Conservation (phyloP, 2,888 invertebrate genomes). For the Caenorhabditis sp. region DNA sequence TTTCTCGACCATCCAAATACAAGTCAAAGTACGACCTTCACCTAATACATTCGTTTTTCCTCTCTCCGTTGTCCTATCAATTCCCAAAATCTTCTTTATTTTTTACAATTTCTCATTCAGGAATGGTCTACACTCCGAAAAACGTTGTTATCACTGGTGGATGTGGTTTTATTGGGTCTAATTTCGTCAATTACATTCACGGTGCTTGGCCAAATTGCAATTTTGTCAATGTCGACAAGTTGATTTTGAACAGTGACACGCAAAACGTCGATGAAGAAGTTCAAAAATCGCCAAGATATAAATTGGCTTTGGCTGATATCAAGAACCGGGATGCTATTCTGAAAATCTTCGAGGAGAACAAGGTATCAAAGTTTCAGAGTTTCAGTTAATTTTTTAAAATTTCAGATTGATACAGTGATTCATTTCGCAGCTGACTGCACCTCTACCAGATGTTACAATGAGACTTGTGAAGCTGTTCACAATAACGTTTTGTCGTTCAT, state of each 20-base stretch:
- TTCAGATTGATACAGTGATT: constrained; percentile 67
- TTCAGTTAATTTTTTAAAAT: background rate
- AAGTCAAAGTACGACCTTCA: constrained; percentile 22
- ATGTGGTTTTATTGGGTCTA: constrained; percentile 70
- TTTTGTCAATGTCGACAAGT: constrained; percentile 68
- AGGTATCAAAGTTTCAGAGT: constrained; percentile 40
- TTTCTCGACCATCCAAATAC: background rate
- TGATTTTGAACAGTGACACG: constrained; percentile 67
- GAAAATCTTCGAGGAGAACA: constrained; percentile 53
- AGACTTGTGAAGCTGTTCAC: constrained; percentile 65
- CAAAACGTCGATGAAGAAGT: constrained; percentile 59
- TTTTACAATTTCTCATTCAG: constrained; percentile 5
- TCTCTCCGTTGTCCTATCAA: constrained; percentile 8
- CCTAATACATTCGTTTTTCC: constrained; percentile 17
- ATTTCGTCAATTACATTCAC: constrained; percentile 66
- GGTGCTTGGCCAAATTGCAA: constrained; percentile 62
- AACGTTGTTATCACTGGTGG: constrained; percentile 69
- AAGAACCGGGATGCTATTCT: constrained; percentile 59
- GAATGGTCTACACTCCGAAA: constrained; percentile 41
- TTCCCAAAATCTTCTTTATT: background rate
- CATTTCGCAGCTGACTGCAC: constrained; percentile 71
- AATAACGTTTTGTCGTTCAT: constrained; percentile 69
- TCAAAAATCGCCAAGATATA: constrained; percentile 60
- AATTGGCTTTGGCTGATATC: constrained; percentile 63
- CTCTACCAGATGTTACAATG: constrained; percentile 67